Evolutionary conservation across 2,888 invertebrate species (phyloP), one percentile per base, ranked within the genome.

Genomic region (Volucella zonaria): DNA sequence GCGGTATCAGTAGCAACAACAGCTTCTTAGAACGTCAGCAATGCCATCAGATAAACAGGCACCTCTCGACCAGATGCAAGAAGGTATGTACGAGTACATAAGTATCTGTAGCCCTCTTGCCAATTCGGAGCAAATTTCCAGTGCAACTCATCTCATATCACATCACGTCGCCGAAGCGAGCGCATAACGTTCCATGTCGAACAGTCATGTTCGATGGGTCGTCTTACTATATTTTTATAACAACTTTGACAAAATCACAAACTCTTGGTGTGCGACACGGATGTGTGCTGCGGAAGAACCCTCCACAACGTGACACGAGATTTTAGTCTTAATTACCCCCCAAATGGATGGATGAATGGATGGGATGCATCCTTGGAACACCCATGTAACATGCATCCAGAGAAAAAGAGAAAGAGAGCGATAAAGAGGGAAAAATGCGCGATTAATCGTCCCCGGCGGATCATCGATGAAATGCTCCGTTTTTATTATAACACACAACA

Each of bases 281-380:
- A 8, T 51, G 52, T 9, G 14, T 31, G 40, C 11, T 42, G 52
- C 42, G 67, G 15, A 51, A 10, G 58, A 52, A 31, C 49, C 49
- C 56, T 68, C 45, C 66, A 76, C 85, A 87, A 85, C 88, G 87
- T 88, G 87, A 88, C 87, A 88, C 82, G 74, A 88, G 88, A 88
- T 88, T 88, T 88, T 87, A 86, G 88, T 88, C 88, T 88, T 88
- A 88, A 88, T 88, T 88, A 88, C 87, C 85, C 52, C 61, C 81
- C 85, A 81, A 81, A 81, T 77, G 85, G 85, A 81, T 31, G 31
- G 31, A 31, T 31, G 6, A 6, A 31, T 31, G 31, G 31, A 31
- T 31, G 31, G 52, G 12, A 14, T 49, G 85, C 18, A 81, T 67
- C 56, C 80, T 38, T 49, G 80, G 85, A 85, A 85, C 85, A 85